Evolutionary conservation across 2,797 vertebrate species (phyloP).

Genomic region (Sciaenops ocellatus): DNA sequence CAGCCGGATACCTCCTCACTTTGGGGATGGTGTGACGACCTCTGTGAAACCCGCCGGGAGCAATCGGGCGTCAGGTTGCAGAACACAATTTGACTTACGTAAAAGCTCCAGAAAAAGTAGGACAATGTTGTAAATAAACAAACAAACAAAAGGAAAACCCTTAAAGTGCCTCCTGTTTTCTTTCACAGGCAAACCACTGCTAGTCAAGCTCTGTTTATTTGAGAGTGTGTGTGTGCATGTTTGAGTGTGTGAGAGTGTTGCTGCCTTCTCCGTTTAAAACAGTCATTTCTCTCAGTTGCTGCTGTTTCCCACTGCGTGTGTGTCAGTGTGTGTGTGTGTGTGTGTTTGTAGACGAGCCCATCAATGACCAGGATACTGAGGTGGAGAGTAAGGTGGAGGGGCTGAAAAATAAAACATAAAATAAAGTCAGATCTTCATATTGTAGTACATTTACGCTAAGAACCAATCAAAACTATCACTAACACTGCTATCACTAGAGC

Average conservation of each 20-base stretch:
- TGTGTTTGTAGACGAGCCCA: constrained; percentile 47
- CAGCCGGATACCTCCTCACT: constrained; percentile 28
- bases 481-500: background rate
- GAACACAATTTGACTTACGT: constrained; percentile 43
- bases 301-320: constrained; percentile 21
- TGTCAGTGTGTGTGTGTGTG: constrained; percentile 15
- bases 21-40: constrained; percentile 30
- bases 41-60: constrained; percentile 20
- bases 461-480: background rate
- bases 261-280: constrained; percentile 61
- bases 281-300: constrained; percentile 63
- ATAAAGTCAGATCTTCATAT: constrained; percentile 20
- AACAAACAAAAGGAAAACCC: constrained; percentile 22
- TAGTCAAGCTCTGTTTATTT: constrained; percentile 46
- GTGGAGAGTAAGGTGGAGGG: constrained; percentile 90
- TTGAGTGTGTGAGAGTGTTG: constrained; percentile 31
- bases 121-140: constrained; percentile 52
- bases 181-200: constrained; percentile 53
- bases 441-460: background rate
- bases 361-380: constrained; percentile 90
- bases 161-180: constrained; percentile 71
- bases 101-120: constrained; percentile 48
- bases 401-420: constrained; percentile 80
- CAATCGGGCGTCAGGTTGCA: constrained; percentile 24
- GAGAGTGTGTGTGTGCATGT: constrained; percentile 19